A percentile compares a stretch with the other conserved stretches of the same genome.
Evolutionary conservation across 1,140 invertebrate genomes (phyloP).

Genomic region (Pygmarrhopalites habei): DNA sequence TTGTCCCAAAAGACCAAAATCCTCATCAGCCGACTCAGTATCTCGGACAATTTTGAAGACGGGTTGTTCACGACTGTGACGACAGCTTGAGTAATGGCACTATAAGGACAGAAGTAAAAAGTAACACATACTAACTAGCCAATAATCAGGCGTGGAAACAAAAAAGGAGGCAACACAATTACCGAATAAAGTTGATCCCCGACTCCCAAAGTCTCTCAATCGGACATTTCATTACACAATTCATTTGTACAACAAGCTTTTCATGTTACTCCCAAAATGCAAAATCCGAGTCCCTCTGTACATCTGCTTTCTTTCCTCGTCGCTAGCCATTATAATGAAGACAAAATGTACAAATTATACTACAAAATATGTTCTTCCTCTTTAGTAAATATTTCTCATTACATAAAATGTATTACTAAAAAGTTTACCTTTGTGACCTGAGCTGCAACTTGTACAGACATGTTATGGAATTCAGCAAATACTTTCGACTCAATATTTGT

Average conservation of each 20-base stretch:
- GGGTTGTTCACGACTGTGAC: neutral
- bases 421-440: neutral
- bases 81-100: neutral
- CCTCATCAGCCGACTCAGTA: neutral
- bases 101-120: neutral
- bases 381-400: too few relatives aligned
- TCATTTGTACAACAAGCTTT: neutral
- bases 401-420: too few relatives aligned
- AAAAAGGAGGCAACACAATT: too few relatives aligned
- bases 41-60: neutral
- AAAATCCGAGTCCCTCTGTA: neutral
- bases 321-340: too few relatives aligned
- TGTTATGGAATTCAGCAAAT: conserved; percentile 1
- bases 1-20: conserved; percentile 25
- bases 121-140: neutral
- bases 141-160: too few relatives aligned
- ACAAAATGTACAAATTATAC: too few relatives aligned
- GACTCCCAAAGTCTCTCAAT: neutral
- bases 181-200: neutral
- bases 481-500: conserved; percentile 8
- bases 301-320: conserved; percentile 9
- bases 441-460: neutral
- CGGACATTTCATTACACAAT: neutral
- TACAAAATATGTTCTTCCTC: too few relatives aligned
- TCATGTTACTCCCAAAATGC: conserved; percentile 5